These are phyloP conservation scores for Nymphalis c-album DNA, from an alignment of 2,888 invertebrate genomes.

Conservation along the genomic window DNA sequence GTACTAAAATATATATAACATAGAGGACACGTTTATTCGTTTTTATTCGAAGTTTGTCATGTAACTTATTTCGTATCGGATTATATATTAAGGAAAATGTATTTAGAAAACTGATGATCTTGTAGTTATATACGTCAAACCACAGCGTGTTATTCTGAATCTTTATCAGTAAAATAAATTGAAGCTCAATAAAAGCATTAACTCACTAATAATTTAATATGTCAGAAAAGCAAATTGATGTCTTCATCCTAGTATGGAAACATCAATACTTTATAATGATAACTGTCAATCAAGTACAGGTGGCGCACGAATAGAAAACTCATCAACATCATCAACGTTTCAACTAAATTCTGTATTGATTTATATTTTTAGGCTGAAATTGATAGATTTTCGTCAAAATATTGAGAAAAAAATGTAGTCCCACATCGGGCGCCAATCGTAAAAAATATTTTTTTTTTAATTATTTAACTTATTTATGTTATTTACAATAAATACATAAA, in stretches of 20 bases:
- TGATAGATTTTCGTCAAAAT: conserved; percentile 4
- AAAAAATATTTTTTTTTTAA: not conserved
- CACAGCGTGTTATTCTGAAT: not conserved
- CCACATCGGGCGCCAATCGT: not conserved
- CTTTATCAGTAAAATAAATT: not conserved
- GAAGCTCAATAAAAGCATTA: not conserved
- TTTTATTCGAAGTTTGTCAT: too few species aligned
- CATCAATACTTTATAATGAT: conserved; percentile 16
- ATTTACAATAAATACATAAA: too few species aligned
- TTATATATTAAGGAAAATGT: too few species aligned
- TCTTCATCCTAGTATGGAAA: not conserved
- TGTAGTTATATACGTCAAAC: too few species aligned
- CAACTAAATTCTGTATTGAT: conserved; percentile 17
- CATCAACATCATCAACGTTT: too few species aligned
- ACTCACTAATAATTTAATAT: not conserved
- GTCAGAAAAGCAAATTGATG: conserved; percentile 17
- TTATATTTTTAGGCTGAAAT: conserved; percentile 10
- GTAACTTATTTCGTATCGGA: too few species aligned
- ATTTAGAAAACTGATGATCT: too few species aligned
- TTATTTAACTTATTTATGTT: too few species aligned
- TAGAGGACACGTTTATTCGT: not conserved
- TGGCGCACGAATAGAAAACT: conserved; percentile 20
- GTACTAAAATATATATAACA: too few species aligned
- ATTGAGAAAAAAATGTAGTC: not conserved
- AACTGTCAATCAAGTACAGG: conserved; percentile 26